Percentiles rank a stretch among this genome's conserved stretches.
These are phyloP conservation scores for Habroteleia sp. DNA, from an alignment of 2,888 invertebrate species.

Conservation along the genomic window DNA sequence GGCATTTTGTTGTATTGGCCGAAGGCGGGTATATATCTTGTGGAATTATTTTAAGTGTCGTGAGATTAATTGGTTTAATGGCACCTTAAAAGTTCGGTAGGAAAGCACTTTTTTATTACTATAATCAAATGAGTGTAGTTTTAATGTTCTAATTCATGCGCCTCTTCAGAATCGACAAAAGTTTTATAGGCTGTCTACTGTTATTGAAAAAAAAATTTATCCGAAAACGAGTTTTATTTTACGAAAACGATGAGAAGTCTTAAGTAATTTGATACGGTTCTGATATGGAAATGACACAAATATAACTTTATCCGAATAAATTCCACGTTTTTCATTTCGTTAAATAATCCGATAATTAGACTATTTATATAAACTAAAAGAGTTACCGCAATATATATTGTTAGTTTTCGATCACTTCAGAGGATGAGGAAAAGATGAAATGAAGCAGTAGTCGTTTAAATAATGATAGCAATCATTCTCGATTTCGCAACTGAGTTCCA, in stretches of 20 bases:
- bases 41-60: conserved; percentile 42
- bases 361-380: conserved; percentile 12
- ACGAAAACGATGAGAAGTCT: conserved; percentile 5
- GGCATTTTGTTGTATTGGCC: conserved; percentile 16
- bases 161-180: conserved; percentile 12
- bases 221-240: background rate
- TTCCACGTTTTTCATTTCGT: conserved; percentile 29
- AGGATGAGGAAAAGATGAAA: conserved; percentile 23
- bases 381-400: conserved; percentile 10
- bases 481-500: conserved; percentile 22
- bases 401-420: conserved; percentile 34
- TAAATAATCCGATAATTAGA: conserved; percentile 29
- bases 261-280: conserved; percentile 30
- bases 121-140: conserved; percentile 17
- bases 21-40: conserved; percentile 21
- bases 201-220: conserved; percentile 32
- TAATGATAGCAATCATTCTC: conserved; percentile 30
- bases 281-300: conserved; percentile 17
- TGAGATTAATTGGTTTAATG: conserved; percentile 40
- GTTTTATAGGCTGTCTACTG: conserved; percentile 13
- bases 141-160: conserved; percentile 29
- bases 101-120: conserved; percentile 40
- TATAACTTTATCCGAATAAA: conserved; percentile 22
- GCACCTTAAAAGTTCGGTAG: conserved; percentile 39
- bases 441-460: conserved; percentile 22